These are phyloP conservation scores for Sebastes nivosus DNA, from an alignment of 2,797 vertebrate species.

Conservation along the genomic window DNA sequence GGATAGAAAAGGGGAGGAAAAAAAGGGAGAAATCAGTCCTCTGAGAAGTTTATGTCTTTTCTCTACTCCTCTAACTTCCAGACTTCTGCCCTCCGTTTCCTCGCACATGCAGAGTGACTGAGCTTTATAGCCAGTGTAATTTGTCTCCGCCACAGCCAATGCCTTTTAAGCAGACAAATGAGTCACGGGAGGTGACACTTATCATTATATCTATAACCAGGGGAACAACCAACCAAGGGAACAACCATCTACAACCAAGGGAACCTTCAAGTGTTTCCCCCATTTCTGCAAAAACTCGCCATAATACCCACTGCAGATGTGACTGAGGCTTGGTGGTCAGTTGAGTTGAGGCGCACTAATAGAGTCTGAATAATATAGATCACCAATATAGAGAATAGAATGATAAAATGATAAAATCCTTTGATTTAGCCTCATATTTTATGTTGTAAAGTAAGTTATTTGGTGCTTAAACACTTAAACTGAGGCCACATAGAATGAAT, in stretches of 20 bases:
- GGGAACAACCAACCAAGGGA: background rate
- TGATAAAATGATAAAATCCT: background rate
- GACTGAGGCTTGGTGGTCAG: background rate
- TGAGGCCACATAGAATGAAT: no score
- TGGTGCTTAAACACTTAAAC: background rate
- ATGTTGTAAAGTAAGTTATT: background rate
- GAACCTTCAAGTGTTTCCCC: background rate
- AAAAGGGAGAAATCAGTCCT: constrained; percentile 26
- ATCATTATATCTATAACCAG: constrained; percentile 17
- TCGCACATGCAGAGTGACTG: constrained; percentile 3
- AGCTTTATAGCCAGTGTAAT: constrained; percentile 36
- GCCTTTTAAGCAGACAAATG: constrained; percentile 49
- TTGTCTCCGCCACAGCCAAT: constrained; percentile 27
- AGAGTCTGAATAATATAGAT: background rate
- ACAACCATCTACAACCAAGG: background rate
- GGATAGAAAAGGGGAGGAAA: constrained; percentile 8
- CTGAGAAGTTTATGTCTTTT: constrained; percentile 52
- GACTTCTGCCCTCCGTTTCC: constrained; percentile 22
- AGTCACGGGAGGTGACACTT: constrained; percentile 15
- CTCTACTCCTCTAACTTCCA: constrained; percentile 22
- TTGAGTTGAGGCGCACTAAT: background rate
- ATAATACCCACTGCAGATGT: background rate
- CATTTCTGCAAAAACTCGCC: background rate
- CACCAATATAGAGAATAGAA: background rate
- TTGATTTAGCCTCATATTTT: background rate